Base-by-base conservation (phyloP, 2,888 invertebrate genomes). In the Tetramorium bicarinatum region DNA sequence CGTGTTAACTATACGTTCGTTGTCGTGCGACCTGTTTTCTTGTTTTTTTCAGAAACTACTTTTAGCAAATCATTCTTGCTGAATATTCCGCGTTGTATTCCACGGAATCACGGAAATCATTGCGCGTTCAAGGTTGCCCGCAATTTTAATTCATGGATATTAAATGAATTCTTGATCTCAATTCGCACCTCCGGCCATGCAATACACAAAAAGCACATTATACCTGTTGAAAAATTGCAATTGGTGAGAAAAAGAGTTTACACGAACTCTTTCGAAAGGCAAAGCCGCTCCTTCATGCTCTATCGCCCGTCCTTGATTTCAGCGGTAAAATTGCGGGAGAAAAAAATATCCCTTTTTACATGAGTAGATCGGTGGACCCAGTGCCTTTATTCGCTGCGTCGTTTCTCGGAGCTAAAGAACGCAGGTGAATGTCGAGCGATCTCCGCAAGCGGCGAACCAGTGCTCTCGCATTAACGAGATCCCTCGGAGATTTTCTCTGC, bases 291-390 rank as follows among this genome's bases (percentile, higher is more conserved):
- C 71, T 88, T 90, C 84, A 91, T 80, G 91, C 87, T 74, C 80
- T 84, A 77, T 59, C 83, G 87, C 56, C 38, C 85, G 88, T 86
- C 89, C 91, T 91, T 90, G 90, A 88, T 91, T 91, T 75, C 74
- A 54, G 38, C 62, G 80, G 83, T 66, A 66, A 83, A 85, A 86
- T 85, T 52, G 29, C 25, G 61, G 71, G 61, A 64, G 79, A 34
- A 82, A 88, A 49, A 89, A 85, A 79, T 77, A 80, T 75, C 59
- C 59, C 52, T 76, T 83, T 83, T 67, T 56, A 59, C 47, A 52
- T 69, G 44, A 71, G 59, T 66, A 80, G n/a, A 62, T 44, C 41
- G 54, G 44, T 21, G 49, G 34, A 49, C n/a, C n/a, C 25, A n/a
- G 18, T 25, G 21, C 13, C 9, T 54, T 77, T 25, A 38, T 52